These are phyloP conservation scores for Oxyteleia sp. DNA, from an alignment of 2,888 invertebrate species.

Conservation along the genomic window DNA sequence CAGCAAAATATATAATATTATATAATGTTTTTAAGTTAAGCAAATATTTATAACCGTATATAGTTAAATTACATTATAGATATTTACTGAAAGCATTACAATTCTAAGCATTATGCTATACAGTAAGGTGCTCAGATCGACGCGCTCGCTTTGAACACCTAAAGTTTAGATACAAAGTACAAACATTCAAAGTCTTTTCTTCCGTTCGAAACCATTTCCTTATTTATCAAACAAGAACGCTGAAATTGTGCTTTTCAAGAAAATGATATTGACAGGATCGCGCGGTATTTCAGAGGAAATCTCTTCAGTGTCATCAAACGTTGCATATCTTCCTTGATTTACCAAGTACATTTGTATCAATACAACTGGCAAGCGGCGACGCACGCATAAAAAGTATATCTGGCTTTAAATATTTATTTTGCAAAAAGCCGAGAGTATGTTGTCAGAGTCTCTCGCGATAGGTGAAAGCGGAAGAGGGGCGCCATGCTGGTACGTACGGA, in stretches of 20 bases:
- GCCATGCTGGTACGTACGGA: not conserved
- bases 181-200: not conserved
- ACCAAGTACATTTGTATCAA: slow-evolving; percentile 25
- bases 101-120: no score
- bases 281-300: slow-evolving; percentile 11
- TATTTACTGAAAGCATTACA: no score
- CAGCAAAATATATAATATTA: no score
- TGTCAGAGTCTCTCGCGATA: slow-evolving; percentile 10
- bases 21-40: no score
- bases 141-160: no score
- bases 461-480: not conserved
- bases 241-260: slow-evolving; percentile 6
- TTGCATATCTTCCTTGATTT: slow-evolving; percentile 5
- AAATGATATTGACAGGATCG: slow-evolving; percentile 19
- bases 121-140: no score
- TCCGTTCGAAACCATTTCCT: not conserved
- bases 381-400: slow-evolving; percentile 30
- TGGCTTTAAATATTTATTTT: slow-evolving; percentile 49
- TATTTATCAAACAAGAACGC: slow-evolving; percentile 15
- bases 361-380: not conserved
- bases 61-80: no score
- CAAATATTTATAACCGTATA: no score
- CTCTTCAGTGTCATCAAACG: slow-evolving; percentile 11
- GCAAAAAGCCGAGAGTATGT: slow-evolving; percentile 17
- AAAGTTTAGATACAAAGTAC: no score